Evolutionary conservation across 2,113 vertebrate genomes (phyloP).

Genomic region (Corythornis cristatus): DNA sequence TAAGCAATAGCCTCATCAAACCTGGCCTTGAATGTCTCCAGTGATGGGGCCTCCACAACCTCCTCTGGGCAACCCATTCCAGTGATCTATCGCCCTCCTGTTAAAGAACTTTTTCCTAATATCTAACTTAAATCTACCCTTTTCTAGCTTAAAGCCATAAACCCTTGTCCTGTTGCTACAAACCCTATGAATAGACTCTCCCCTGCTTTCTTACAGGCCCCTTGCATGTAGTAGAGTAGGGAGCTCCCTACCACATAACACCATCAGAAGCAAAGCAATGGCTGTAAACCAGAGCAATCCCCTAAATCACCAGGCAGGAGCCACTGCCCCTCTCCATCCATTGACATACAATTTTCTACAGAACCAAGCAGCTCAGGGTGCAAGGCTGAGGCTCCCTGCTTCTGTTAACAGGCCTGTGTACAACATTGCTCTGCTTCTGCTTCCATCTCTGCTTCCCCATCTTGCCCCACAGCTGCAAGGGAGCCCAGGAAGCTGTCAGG

Average conservation of each 20-base stretch:
- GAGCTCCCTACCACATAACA: fast-evolving
- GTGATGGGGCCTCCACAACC: too few relatives aligned
- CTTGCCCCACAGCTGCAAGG: background rate
- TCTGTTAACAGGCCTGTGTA: background rate
- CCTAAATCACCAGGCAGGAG: background rate
- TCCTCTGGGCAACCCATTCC: too few relatives aligned
- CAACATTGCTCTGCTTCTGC: fast-evolving
- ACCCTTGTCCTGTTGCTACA: too few relatives aligned
- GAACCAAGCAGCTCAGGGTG: background rate
- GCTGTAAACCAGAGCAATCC: background rate
- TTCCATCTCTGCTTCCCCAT: fast-evolving
- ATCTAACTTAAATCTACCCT: too few relatives aligned
- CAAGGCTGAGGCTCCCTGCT: background rate
- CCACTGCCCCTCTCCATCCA: background rate
- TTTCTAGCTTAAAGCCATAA: too few relatives aligned
- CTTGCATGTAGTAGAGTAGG: background rate
- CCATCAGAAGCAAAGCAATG: background rate
- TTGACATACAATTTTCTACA: fast-evolving
- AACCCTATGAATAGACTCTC: too few relatives aligned
- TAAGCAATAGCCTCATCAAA: too few relatives aligned
- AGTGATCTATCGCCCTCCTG: too few relatives aligned
- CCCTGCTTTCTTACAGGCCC: too few relatives aligned
- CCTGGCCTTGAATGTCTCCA: too few relatives aligned
- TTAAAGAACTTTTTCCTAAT: too few relatives aligned
- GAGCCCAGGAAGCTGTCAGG: background rate